These are phyloP conservation scores for Crax fasciolata DNA, from an alignment of 2,797 vertebrate genomes.

Conservation along the genomic window DNA sequence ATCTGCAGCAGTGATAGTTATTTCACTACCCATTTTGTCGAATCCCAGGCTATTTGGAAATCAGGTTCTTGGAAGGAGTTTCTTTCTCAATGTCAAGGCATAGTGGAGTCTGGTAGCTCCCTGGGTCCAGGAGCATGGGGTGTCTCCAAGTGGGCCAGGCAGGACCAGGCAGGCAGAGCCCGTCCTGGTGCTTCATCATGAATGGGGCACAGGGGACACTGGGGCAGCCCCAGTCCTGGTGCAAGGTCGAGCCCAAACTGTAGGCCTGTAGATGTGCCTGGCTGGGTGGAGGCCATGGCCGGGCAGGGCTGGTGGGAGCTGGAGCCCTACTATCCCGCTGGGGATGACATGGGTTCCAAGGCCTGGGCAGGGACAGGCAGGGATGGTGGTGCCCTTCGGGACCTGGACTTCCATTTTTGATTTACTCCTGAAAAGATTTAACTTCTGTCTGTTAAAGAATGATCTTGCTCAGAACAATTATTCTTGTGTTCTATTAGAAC, in stretches of 20 bases:
- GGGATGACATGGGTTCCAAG: not conserved
- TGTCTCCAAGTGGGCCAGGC: rapidly evolving
- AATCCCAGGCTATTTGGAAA: not conserved
- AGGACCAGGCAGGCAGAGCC: not conserved
- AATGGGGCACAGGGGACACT: rapidly evolving
- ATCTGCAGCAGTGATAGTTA: not conserved
- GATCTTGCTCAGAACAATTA: not conserved
- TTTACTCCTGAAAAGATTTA: not conserved
- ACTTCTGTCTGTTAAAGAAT: not conserved
- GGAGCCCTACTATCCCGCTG: rapidly evolving
- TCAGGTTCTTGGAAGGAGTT: not conserved
- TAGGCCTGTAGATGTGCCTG: rapidly evolving
- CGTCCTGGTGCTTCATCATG: rapidly evolving
- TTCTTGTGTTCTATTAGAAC: not conserved
- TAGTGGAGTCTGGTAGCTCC: not conserved
- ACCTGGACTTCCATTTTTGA: not conserved
- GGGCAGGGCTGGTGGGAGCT: not conserved
- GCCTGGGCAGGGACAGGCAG: not conserved
- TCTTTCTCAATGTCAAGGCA: not conserved
- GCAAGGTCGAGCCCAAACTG: not conserved
- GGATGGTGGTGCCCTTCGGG: not conserved
- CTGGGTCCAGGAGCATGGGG: rapidly evolving
- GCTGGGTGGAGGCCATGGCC: rapidly evolving
- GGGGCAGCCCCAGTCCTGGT: not conserved
- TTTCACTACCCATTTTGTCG: not conserved